Base-by-base conservation (phyloP, 2,113 vertebrate species). In the Rostratula benghalensis region DNA sequence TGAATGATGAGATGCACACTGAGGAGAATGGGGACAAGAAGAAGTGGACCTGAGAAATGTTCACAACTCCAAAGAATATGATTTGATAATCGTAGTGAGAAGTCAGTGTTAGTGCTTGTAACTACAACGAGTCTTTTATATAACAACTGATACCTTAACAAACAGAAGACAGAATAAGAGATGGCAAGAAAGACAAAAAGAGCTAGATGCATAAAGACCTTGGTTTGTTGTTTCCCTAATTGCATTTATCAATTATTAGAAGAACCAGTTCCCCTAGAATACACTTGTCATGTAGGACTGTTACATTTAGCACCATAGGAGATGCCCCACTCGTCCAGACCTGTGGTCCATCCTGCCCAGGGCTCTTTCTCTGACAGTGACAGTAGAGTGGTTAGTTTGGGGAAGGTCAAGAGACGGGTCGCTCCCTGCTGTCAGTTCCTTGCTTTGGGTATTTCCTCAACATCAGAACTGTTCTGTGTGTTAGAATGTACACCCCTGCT, bases 1-100 rank as follows among this genome's bases (percentile, higher is more conserved):
- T 64, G 65, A 64, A 18, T 0, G 0, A 69, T 16, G 11, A 23
- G 15, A 46, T 48, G 13, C 7, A 60, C 2, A 2, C 31, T 33
- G 41, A n/a, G 60, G 24, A 93, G 31, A 83, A 63, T 3, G 5
- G 11, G 16, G 37, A n/a, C 10, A 63, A 53, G 43, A 57, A 64
- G 39, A 68, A 60, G 7, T 83, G 25, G 7, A 51, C 46, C 23
- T 67, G 8, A 56, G 31, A 78, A 6, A 4, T 23, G 48, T 70
- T 81, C 22, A 28, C 48, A 78, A 20, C 35, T 81, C 41, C 6
- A 35, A 45, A 54, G 7, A 53, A 13, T 37, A 9, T 53, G 35
- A 22, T 69, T 88, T 61, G 17, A 28, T 46, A 70, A 59, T 37
- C 22, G 25, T 30, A 4, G 7, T 41, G 43, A 82, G 10, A 56